These are phyloP conservation scores for Halcyon senegalensis DNA, from an alignment of 2,113 vertebrate species.

Conservation along the genomic window DNA sequence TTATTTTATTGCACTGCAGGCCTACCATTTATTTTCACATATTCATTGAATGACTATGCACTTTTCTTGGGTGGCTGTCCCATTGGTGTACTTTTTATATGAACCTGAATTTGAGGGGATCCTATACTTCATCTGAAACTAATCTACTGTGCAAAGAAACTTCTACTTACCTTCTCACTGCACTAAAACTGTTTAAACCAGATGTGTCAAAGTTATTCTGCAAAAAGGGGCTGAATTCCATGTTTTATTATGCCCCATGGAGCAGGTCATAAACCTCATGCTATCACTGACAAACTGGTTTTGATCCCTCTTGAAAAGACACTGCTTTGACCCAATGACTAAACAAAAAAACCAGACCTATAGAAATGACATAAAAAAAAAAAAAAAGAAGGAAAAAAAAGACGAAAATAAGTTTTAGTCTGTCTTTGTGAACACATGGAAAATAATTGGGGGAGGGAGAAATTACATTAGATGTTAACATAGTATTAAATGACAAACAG, in stretches of 20 bases:
- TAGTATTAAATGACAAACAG: neutral
- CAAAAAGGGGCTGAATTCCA: constrained; percentile 50
- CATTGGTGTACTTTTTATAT: neutral
- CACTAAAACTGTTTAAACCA: constrained; percentile 54
- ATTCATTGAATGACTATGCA: neutral
- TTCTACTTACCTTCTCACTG: constrained; percentile 37
- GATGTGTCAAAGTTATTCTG: constrained; percentile 60
- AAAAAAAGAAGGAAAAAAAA: too few relatives aligned
- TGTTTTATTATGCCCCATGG: constrained; percentile 57
- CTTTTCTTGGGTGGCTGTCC: constrained; percentile 9
- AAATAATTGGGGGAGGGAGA: neutral
- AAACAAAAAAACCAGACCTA: constrained; percentile 24
- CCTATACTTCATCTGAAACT: constrained; percentile 57
- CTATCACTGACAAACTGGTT: constrained; percentile 49
- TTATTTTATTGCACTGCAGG: neutral
- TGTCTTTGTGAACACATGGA: neutral
- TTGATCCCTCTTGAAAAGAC: constrained; percentile 44
- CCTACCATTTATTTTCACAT: neutral
- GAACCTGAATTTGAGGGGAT: constrained; percentile 7
- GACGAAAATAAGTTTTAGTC: neutral
- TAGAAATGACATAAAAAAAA: neutral
- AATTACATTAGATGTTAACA: neutral
- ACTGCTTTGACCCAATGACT: neutral
- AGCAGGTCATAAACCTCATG: constrained; percentile 39
- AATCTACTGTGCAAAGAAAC: constrained; percentile 55